Evolutionary conservation across 2,888 invertebrate species (phyloP).

Genomic region (Eulithis testata): DNA sequence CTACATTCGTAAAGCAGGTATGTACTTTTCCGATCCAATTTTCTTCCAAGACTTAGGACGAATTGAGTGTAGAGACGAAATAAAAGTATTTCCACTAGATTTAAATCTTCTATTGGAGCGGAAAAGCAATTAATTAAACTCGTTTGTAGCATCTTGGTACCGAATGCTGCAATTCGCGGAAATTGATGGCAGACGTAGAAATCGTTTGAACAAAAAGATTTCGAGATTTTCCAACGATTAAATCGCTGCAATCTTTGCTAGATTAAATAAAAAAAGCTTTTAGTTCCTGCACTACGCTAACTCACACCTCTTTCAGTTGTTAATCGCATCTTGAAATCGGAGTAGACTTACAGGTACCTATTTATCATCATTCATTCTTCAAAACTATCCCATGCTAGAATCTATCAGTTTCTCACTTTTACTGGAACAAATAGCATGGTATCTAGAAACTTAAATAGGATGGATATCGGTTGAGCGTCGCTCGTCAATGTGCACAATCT

Average conservation of each 20-base stretch:
- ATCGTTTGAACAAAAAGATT: conserved; percentile 40
- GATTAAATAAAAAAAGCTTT: conserved; percentile 12
- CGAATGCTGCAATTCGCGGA: conserved; percentile 43
- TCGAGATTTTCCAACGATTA: conserved; percentile 24
- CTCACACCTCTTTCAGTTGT: background rate
- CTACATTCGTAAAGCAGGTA: too few species aligned
- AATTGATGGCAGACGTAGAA: conserved; percentile 41
- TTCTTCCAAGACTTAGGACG: conserved; percentile 40
- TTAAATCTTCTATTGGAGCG: conserved; percentile 49
- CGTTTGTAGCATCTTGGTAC: conserved; percentile 53
- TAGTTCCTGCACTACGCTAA: conserved; percentile 8
- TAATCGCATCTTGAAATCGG: background rate
- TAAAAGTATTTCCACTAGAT: conserved; percentile 48
- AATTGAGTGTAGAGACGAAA: conserved; percentile 46
- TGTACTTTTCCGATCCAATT: conserved; percentile 22
- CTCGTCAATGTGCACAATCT: too few species aligned
- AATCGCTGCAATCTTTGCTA: conserved; percentile 21
- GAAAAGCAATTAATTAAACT: conserved; percentile 63
- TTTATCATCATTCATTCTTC: too few species aligned
- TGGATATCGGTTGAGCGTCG: too few species aligned
- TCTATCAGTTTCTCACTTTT: too few species aligned
- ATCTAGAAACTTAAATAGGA: too few species aligned
- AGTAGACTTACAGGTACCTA: background rate
- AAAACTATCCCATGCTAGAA: too few species aligned
- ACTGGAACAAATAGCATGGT: too few species aligned